phyloP scores from a whole-genome alignment of 2,888 invertebrate species.

The Bruchidius siliquastri region DNA sequence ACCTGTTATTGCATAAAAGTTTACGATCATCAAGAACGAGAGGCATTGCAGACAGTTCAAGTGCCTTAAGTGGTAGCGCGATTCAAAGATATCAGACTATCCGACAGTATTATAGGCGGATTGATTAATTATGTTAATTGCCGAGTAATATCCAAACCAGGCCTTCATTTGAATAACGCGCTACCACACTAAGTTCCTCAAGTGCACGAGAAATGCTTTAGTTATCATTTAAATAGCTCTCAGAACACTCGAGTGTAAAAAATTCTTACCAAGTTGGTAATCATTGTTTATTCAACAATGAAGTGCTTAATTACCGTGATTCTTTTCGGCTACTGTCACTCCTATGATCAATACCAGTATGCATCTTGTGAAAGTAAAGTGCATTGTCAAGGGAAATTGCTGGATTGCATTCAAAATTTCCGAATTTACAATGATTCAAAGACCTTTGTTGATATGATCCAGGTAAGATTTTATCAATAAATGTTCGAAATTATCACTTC shows the following conservation, averaged over 20 bases:
- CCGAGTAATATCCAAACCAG: background rate
- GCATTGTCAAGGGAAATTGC: slow-evolving; percentile 70
- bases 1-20: background rate
- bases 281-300: background rate
- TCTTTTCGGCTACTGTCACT: background rate
- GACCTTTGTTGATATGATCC: slow-evolving; percentile 66
- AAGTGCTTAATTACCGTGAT: background rate
- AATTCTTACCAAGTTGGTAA: background rate
- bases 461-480: background rate
- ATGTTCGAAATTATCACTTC: background rate
- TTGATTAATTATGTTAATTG: background rate
- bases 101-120: background rate
- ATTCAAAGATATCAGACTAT: background rate
- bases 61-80: background rate
- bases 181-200: background rate
- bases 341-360: background rate
- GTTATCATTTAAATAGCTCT: background rate
- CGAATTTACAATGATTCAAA: slow-evolving; percentile 71
- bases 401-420: slow-evolving; percentile 68
- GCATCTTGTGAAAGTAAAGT: slow-evolving; percentile 56
- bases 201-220: background rate
- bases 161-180: background rate
- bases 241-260: background rate
- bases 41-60: background rate
- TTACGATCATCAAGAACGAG: background rate